Evolutionary conservation across 1,140 invertebrate genomes (phyloP).

Genomic region (Apis dorsata): DNA sequence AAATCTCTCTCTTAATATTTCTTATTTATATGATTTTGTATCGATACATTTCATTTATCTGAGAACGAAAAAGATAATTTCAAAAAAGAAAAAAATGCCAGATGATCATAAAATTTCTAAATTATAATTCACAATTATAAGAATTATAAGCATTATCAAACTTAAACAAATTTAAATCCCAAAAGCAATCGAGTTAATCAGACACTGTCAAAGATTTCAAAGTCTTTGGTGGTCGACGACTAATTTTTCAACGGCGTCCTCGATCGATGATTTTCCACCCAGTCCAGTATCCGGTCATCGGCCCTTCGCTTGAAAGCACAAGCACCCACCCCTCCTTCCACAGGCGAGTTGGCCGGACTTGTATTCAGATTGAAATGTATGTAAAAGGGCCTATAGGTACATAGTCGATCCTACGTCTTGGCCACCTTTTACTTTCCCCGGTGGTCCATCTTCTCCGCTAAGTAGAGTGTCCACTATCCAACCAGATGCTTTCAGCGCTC

Average conservation of each 20-base stretch:
- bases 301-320: constrained; percentile 46
- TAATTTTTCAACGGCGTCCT: constrained; percentile 47
- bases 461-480: constrained; percentile 71
- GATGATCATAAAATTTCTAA: background rate
- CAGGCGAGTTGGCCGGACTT: constrained; percentile 13
- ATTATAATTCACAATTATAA: background rate
- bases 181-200: background rate
- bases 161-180: background rate
- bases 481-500: constrained; percentile 60
- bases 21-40: background rate
- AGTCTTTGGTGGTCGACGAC: constrained; percentile 46
- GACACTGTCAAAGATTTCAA: constrained; percentile 10
- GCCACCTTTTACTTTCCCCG: constrained; percentile 30
- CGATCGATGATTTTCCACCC: constrained; percentile 57
- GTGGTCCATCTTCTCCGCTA: constrained; percentile 55
- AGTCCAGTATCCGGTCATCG: constrained; percentile 20
- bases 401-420: constrained; percentile 33
- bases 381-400: constrained; percentile 55
- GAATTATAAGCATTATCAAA: background rate
- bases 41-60: background rate
- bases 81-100: background rate
- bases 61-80: background rate
- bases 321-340: background rate
- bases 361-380: constrained; percentile 56
- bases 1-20: background rate